Conservation (phyloP, 2,113 vertebrate genomes). For the Machaerirhynchus nigripectus region DNA sequence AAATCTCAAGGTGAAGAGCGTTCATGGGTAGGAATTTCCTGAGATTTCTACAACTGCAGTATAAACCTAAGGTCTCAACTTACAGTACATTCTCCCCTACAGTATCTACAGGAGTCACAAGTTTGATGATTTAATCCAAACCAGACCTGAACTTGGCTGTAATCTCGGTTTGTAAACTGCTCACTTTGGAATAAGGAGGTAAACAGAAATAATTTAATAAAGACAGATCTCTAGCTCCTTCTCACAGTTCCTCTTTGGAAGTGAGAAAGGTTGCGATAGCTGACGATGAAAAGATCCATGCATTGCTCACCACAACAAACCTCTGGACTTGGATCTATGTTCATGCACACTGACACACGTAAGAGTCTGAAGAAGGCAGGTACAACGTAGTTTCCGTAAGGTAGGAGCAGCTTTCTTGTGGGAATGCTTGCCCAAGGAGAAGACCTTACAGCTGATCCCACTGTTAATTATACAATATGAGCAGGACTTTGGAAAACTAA, state of each 20-base stretch:
- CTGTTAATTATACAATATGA: neutral
- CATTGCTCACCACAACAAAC: neutral
- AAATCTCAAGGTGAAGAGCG: neutral
- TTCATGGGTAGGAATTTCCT: neutral
- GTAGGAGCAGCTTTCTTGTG: neutral
- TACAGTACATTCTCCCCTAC: accelerated
- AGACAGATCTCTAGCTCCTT: neutral
- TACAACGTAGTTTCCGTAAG: neutral
- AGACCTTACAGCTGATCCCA: neutral
- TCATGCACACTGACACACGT: accelerated
- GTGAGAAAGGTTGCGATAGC: neutral
- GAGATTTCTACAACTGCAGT: neutral
- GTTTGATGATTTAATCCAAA: neutral
- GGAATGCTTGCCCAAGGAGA: neutral
- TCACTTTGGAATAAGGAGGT: neutral
- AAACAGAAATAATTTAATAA: neutral
- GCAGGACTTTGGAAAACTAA: neutral
- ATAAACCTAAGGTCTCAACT: neutral
- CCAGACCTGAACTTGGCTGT: neutral
- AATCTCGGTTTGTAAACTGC: neutral
- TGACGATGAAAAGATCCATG: neutral
- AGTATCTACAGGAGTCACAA: neutral
- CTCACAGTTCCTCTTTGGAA: neutral
- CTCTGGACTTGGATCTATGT: accelerated
- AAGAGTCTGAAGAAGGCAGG: neutral